These are phyloP conservation scores for Noctua janthe DNA, from an alignment of 2,888 invertebrate genomes.

Conservation along the genomic window DNA sequence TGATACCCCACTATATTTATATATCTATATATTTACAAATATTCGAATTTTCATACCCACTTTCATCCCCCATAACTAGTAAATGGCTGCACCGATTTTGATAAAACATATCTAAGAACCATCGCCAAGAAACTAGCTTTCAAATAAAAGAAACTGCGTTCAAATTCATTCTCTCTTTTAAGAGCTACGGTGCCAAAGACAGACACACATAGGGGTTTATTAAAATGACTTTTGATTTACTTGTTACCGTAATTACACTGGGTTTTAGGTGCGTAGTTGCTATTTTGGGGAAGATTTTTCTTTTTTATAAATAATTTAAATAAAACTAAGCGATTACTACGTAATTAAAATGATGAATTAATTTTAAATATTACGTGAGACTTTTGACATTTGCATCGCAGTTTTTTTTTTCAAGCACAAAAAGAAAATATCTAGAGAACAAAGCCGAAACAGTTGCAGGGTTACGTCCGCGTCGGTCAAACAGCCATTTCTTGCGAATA, in stretches of 20 bases:
- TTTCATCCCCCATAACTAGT: too few relatives aligned
- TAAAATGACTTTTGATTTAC: not conserved
- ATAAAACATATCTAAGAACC: too few relatives aligned
- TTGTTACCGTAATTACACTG: conserved; percentile 11
- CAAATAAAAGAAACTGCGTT: too few relatives aligned
- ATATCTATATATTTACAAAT: too few relatives aligned
- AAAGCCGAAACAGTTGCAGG: conserved; percentile 15
- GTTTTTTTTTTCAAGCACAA: not conserved
- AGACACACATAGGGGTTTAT: not conserved
- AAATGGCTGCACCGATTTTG: too few relatives aligned
- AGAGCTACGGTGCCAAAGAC: too few relatives aligned
- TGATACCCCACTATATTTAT: too few relatives aligned
- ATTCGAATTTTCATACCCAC: too few relatives aligned
- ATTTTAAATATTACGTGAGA: not conserved
- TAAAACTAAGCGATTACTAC: conserved; percentile 1
- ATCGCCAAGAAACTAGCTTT: too few relatives aligned
- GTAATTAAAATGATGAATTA: not conserved
- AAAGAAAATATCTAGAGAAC: not conserved
- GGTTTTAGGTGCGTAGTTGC: not conserved
- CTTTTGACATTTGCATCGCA: conserved; percentile 2
- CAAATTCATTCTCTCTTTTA: too few relatives aligned
- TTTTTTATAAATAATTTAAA: conserved; percentile 14
- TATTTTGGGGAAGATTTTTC: conserved; percentile 5
- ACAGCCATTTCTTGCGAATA: conserved; percentile 22
- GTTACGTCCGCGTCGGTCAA: conserved; percentile 15